Conservation (phyloP, 2,113 vertebrate species). For the Leiothrix lutea region DNA sequence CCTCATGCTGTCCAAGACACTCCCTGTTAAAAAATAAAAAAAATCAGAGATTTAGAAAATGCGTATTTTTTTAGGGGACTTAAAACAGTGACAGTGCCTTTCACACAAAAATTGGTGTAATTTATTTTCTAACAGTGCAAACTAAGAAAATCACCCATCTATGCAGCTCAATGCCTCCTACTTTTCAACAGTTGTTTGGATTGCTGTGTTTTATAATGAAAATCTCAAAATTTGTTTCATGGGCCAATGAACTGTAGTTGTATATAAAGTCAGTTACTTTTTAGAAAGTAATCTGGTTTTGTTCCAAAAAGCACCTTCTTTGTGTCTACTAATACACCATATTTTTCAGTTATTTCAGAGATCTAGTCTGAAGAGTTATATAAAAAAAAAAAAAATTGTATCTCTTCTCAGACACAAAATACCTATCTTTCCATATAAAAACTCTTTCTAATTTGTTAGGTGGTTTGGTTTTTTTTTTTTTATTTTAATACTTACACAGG, state of each 20-base stretch:
- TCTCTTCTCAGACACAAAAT: not conserved
- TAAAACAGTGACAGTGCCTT: not conserved
- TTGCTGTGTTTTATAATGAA: not conserved
- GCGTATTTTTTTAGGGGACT: not conserved
- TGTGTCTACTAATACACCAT: not conserved
- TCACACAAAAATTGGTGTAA: not conserved
- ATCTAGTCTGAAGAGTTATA: not conserved
- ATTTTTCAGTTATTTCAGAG: not conserved
- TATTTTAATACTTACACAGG: slow-evolving; percentile 77
- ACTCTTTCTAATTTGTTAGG: not conserved
- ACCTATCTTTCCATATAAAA: not conserved
- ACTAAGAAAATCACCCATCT: not conserved
- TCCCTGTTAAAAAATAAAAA: slow-evolving; percentile 61
- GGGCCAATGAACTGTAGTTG: not conserved
- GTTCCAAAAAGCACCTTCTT: not conserved
- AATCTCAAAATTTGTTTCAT: not conserved
- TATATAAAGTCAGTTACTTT: not conserved
- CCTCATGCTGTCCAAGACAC: slow-evolving; percentile 81
- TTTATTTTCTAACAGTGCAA: not conserved
- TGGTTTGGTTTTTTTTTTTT: not conserved
- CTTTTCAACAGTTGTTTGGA: not conserved
- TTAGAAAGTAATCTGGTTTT: not conserved
- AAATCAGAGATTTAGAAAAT: slow-evolving; percentile 25
- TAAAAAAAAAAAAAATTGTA: not conserved
- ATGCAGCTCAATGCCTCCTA: not conserved